phyloP scores from a whole-genome alignment of 1,140 invertebrate species.

The Drosophila pseudoobscura region DNA sequence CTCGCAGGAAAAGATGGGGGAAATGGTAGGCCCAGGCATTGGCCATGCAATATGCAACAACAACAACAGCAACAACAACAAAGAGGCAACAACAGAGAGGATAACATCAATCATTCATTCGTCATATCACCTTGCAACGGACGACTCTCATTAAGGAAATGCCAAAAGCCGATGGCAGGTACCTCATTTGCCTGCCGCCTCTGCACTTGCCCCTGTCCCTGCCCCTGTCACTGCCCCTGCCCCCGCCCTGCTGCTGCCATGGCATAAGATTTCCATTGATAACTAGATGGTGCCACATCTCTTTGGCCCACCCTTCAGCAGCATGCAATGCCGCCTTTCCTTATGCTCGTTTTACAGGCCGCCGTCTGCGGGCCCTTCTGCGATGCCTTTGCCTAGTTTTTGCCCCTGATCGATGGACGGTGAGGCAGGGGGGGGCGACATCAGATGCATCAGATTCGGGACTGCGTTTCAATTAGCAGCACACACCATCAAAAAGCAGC shows the following conservation, averaged over 20 bases:
- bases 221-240: neutral
- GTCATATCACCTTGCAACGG: constrained; percentile 72
- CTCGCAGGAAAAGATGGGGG: constrained; percentile 45
- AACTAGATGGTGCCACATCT: constrained; percentile 30
- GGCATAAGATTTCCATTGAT: constrained; percentile 36
- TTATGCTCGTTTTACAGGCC: too few species aligned
- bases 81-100: constrained; percentile 17
- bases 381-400: neutral
- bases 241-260: too few species aligned
- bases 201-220: neutral
- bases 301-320: neutral
- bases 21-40: constrained; percentile 1
- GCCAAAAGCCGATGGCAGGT: constrained; percentile 44
- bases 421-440: constrained; percentile 6
- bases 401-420: constrained; percentile 23
- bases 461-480: constrained; percentile 55
- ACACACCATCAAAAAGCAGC: constrained; percentile 3
- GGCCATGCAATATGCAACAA: neutral
- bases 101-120: constrained; percentile 78
- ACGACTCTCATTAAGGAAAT: constrained; percentile 64
- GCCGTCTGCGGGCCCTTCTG: too few species aligned
- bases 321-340: too few species aligned
- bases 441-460: constrained; percentile 47
- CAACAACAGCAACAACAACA: neutral
- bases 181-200: neutral